These are phyloP conservation scores for Ciona savignyi DNA, from an alignment of 23 tunicate genomes.

Conservation along the genomic window DNA sequence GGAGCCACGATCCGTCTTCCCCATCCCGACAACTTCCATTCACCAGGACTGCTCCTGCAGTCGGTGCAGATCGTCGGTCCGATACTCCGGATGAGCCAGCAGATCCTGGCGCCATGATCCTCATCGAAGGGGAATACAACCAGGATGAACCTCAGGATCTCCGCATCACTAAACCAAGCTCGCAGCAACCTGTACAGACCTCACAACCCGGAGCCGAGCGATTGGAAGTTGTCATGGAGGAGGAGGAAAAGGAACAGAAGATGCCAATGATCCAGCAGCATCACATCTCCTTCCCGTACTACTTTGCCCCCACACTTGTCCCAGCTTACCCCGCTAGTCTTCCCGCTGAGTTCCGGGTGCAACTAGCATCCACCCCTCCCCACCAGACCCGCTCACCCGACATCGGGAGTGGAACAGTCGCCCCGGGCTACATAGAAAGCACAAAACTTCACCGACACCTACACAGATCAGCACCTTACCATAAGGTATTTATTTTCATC, in stretches of 20 bases:
- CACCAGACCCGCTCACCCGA: conserved; percentile 7
- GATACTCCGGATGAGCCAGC: conserved; percentile 28
- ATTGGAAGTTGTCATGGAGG: conserved; percentile 2
- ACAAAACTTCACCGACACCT: conserved; percentile 22
- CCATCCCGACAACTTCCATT: background rate
- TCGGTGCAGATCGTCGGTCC: background rate
- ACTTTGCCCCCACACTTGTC: conserved; percentile 16
- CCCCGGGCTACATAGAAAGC: conserved; percentile 39
- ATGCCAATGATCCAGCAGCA: conserved; percentile 5
- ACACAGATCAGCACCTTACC: conserved; percentile 41
- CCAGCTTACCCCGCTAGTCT: conserved; percentile 28
- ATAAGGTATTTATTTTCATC: too few relatives aligned
- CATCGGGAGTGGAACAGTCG: conserved; percentile 11
- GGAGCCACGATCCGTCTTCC: conserved; percentile 45
- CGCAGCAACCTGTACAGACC: background rate
- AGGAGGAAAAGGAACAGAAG: background rate
- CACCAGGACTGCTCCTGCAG: background rate
- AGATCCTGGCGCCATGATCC: conserved; percentile 38
- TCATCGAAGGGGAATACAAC: conserved; percentile 14
- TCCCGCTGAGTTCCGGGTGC: conserved; percentile 40
- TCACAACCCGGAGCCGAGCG: background rate
- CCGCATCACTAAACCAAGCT: conserved; percentile 5
- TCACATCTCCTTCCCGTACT: conserved; percentile 29
- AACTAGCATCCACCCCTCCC: conserved; percentile 18
- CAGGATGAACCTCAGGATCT: conserved; percentile 68